Conservation (phyloP, 1,140 invertebrate species). For the Eumeta japonica region DNA sequence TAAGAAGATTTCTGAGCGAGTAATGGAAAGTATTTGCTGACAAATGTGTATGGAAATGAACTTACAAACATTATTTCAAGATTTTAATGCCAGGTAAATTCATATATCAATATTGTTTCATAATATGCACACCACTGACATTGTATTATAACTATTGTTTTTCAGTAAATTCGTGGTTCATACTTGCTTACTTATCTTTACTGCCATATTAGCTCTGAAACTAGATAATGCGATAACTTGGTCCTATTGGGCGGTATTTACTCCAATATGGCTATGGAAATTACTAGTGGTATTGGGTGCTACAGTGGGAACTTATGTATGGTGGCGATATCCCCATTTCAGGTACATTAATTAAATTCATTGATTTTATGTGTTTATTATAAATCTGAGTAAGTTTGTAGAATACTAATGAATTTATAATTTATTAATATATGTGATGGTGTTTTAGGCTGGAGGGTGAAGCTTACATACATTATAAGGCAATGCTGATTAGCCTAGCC, state of each 20-base stretch:
- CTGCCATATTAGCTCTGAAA: conserved; percentile 82
- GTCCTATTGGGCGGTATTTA: conserved; percentile 93
- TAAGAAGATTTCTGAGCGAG: no score
- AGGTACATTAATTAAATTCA: conserved; percentile 56
- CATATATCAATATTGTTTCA: conserved; percentile 4
- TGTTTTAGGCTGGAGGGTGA: conserved; percentile 83
- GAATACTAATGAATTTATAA: no score
- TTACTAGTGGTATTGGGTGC: conserved; percentile 85
- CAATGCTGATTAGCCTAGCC: conserved; percentile 92
- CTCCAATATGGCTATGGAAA: conserved; percentile 97
- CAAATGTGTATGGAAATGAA: conserved; percentile 69
- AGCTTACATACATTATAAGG: conserved; percentile 94
- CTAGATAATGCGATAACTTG: conserved; percentile 83
- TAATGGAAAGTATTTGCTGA: no score
- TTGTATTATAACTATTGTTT: conserved; percentile 21
- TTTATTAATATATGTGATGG: conserved; percentile 10
- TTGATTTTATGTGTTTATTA: no score
- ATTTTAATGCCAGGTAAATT: conserved; percentile 85
- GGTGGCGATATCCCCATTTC: conserved; percentile 93
- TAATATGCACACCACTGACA: conserved; percentile 14
- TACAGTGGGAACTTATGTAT: conserved; percentile 86
- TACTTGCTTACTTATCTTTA: conserved; percentile 87
- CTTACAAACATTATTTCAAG: conserved; percentile 85
- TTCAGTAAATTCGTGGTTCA: conserved; percentile 95
- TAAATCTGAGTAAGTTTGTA: no score